Conservation (phyloP, 2,113 vertebrate species). For the Gymnobelideus leadbeateri region DNA sequence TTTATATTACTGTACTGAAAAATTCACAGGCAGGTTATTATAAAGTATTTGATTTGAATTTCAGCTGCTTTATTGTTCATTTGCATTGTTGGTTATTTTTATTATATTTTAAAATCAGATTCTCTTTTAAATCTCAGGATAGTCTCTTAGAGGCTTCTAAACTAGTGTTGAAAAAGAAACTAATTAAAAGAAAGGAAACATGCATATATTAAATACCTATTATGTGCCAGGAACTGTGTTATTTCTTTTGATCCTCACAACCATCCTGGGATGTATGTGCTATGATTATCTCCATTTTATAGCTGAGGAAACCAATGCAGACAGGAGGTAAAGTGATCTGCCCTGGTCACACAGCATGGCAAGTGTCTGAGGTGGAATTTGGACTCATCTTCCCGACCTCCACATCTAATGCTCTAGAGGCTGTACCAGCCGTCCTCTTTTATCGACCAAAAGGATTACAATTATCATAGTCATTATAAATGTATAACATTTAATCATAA, state of each 20-base stretch:
- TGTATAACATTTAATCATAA: background rate
- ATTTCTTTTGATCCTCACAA: background rate
- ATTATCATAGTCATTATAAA: background rate
- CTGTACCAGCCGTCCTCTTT: background rate
- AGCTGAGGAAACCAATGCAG: background rate
- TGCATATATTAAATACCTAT: background rate
- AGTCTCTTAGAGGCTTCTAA: conserved; percentile 46
- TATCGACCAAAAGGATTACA: background rate
- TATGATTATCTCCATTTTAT: background rate
- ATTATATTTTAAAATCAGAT: conserved; percentile 38
- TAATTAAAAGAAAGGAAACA: background rate
- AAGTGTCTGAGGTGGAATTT: background rate
- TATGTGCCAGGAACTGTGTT: background rate
- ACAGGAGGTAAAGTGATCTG: background rate
- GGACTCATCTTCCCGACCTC: background rate
- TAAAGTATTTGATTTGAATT: conserved; percentile 39
- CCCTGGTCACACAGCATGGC: no score
- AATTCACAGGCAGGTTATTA: conserved; percentile 1
- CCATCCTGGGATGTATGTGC: background rate
- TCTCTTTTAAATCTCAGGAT: conserved; percentile 38
- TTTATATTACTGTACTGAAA: conserved; percentile 50
- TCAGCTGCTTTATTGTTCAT: conserved; percentile 25
- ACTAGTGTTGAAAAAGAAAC: conserved; percentile 46
- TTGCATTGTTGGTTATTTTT: conserved; percentile 49
- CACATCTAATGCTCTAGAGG: background rate